Evolutionary conservation across 2,113 vertebrate genomes (phyloP), one percentile per base, ranked within the genome.

Genomic region (Cranoglanis bouderius): DNA sequence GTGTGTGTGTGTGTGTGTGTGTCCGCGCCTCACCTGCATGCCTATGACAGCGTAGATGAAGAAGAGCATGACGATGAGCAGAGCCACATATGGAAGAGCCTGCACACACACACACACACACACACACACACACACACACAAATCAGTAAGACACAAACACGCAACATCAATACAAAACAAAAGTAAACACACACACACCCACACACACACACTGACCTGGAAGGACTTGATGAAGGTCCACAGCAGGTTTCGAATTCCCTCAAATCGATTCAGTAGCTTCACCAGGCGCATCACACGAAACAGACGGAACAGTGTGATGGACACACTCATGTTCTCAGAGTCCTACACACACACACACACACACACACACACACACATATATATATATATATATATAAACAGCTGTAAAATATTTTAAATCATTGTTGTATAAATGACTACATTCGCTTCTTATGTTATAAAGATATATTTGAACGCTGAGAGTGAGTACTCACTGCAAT

Each of bases 1-100:
- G 46, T 80, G 65, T 72, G n/a, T 74, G 29, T 26, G n/a, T 29
- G 24, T 14, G 40, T 35, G 75, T 13, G 61, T 65, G 53, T 55
- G 43, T 35, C 29, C 7, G 9, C 38, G 1, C 61, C 21, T 88
- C 92, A 98, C 98, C 97, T 99, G 98, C 98, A 99, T 99, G 89
- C 98, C 97, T 0, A 99, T 98, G 90, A 99, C 98, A 0, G 98
- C 98, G 0, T 98, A 99, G 93, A 99, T 98, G 91, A 99, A 99
- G 93, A 99, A 99, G 18, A 99, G 95, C 98, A 99, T 99, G 92
- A 98, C 97, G 0, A 99, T 99, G 80, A 99, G 97, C 85, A 99
- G 93, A 2, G 97, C 98, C 53, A 99, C 98, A 0, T 99, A 98
- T 0, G 98, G 98, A 91, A 99, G 95, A 82, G 98, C 98, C 98